Percentiles rank a stretch among this genome's conserved stretches.
Evolutionary conservation across 2,113 vertebrate genomes (phyloP).

Genomic region (Gnathonemus echidnorhynchus): DNA sequence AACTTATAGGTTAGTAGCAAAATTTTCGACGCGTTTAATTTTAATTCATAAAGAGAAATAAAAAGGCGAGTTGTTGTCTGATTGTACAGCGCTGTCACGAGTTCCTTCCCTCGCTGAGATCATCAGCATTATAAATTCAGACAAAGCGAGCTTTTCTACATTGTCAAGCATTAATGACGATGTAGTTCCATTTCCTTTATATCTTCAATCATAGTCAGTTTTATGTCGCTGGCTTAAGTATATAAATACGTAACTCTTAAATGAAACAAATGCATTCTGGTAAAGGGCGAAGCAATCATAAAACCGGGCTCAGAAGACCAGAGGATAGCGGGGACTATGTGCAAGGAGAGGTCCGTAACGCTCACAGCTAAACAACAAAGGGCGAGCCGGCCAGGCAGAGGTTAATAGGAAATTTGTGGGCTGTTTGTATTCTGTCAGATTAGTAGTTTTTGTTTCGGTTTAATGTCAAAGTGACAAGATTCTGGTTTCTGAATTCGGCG

Average conservation of each 20-base stretch:
- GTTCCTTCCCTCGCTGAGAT: neutral
- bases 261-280: slow-evolving; percentile 2
- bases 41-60: neutral
- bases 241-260: neutral
- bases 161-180: neutral
- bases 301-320: neutral
- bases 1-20: neutral
- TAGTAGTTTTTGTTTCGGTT: slow-evolving; percentile 50
- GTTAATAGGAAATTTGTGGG: slow-evolving; percentile 41
- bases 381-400: slow-evolving; percentile 16
- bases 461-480: slow-evolving; percentile 42
- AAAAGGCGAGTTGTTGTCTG: neutral
- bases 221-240: neutral
- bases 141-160: neutral
- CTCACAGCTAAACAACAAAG: neutral
- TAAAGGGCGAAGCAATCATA: neutral
- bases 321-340: neutral
- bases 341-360: neutral
- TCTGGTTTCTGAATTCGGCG: slow-evolving; percentile 24
- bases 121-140: neutral
- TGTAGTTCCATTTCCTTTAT: neutral
- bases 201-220: slow-evolving; percentile 4
- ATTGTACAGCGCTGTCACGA: neutral
- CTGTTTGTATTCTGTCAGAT: slow-evolving; percentile 34
- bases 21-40: neutral